A percentile compares a stretch with the other conserved stretches of the same genome.
These are phyloP conservation scores for Horisme vitalbata DNA, from an alignment of 2,888 invertebrate species.

Conservation along the genomic window DNA sequence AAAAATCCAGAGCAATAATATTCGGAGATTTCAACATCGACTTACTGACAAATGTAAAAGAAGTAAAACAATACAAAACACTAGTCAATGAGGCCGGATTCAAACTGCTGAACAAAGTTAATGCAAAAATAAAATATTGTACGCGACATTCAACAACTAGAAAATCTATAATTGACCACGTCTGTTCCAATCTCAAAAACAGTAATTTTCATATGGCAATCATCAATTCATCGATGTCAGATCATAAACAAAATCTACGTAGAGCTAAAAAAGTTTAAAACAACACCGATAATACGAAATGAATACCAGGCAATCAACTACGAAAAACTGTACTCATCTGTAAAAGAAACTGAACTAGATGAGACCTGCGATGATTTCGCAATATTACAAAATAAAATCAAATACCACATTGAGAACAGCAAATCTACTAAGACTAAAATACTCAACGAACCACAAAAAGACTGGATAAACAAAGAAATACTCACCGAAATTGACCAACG, in stretches of 20 bases:
- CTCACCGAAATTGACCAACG: neutral
- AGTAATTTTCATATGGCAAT: neutral
- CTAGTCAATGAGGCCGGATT: no score
- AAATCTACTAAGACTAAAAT: neutral
- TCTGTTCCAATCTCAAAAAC: neutral
- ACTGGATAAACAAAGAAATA: neutral
- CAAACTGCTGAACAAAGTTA: no score
- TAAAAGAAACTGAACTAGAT: neutral
- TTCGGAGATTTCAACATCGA: neutral
- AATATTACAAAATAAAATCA: neutral
- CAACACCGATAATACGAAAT: neutral
- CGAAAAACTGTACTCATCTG: no score
- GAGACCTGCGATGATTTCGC: neutral
- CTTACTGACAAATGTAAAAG: neutral
- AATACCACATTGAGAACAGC: neutral
- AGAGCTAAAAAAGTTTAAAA: neutral
- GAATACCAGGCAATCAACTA: neutral
- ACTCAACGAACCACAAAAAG: neutral
- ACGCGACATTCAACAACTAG: neutral
- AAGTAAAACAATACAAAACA: neutral
- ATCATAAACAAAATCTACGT: constrained; percentile 6
- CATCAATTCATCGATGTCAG: neutral
- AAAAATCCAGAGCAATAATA: neutral
- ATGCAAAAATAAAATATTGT: neutral
- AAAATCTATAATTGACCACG: neutral